Evolutionary conservation across 2,888 invertebrate genomes (phyloP).

Genomic region (Phrixothrix hirtus): DNA sequence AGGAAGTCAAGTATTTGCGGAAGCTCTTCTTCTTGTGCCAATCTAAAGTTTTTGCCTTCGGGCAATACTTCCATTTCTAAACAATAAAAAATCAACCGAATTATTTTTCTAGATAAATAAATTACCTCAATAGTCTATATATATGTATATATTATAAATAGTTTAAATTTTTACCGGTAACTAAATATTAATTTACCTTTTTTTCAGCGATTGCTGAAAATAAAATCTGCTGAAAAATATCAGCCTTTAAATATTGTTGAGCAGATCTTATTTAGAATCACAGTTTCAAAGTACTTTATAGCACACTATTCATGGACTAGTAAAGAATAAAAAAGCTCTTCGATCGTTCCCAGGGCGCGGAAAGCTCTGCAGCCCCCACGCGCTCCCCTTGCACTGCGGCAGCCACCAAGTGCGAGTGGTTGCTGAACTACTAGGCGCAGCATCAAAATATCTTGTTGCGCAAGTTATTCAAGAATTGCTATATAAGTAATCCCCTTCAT

Average conservation of each 20-base stretch:
- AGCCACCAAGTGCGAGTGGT: slow-evolving; percentile 35
- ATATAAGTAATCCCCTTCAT: slow-evolving; percentile 18
- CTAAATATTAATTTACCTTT: slow-evolving; percentile 18
- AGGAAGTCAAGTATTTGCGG: slow-evolving; percentile 79
- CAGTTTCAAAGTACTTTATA: slow-evolving; percentile 9
- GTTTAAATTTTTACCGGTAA: background rate
- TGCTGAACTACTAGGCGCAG: slow-evolving; percentile 34
- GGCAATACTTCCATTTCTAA: slow-evolving; percentile 84
- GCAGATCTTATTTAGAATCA: background rate
- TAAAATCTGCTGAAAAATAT: slow-evolving; percentile 17
- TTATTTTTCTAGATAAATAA: background rate
- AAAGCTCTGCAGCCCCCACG: slow-evolving; percentile 56
- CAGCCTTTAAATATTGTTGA: slow-evolving; percentile 1
- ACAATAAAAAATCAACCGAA: slow-evolving; percentile 43
- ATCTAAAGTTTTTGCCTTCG: slow-evolving; percentile 86
- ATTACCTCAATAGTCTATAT: too few species aligned
- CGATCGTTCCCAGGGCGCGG: slow-evolving; percentile 53
- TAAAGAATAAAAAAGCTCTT: slow-evolving; percentile 44
- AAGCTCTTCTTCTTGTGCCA: slow-evolving; percentile 83
- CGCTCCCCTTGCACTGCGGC: slow-evolving; percentile 56
- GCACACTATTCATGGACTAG: slow-evolving; percentile 11
- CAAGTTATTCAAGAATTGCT: slow-evolving; percentile 20
- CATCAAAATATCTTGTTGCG: slow-evolving; percentile 19
- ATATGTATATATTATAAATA: too few species aligned
- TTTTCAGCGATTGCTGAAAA: slow-evolving; percentile 15